Evolutionary conservation across 2,888 invertebrate species (phyloP), one percentile per base, ranked within the genome.

Genomic region (Timandra comae): DNA sequence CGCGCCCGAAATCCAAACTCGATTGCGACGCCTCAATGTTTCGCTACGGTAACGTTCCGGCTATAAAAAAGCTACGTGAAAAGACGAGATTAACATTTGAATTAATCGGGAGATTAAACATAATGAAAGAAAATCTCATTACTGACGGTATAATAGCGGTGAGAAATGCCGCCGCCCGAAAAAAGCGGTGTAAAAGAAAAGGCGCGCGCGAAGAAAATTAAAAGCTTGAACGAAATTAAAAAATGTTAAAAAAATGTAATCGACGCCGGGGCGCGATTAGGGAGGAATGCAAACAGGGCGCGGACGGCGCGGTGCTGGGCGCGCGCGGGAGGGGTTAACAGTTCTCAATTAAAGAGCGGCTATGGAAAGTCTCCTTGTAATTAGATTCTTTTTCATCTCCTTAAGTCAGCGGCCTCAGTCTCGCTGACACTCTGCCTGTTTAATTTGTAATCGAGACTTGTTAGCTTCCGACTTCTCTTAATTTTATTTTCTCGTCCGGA

Each of bases 61-160:
- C 70, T 65, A 65, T 81, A 78, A 80, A 80, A 16, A 80, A 73
- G 68, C 74, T 56, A 68, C 66, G 75, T 72, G 74, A 74, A 81
- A 80, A 76, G 63, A 66, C 58, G 52, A 77, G 82, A 84, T 84
- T 81, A 82, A 82, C 84, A 82, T 85, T 84, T 80, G 81, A 85
- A 85, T 85, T 85, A 85, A 85, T 84, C 85, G 85, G 81, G 62
- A 85, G 85, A 85, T 85, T 85, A 84, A 84, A 79, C 85, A 84
- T 84, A 85, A 85, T 85, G 84, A 84, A 85, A 82, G 82, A 80
- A 85, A 85, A 85, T 85, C 85, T 85, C 85, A 84, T 85, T 85
- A 85, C 74, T 64, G 60, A 56, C 67, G 63, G 80, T 76, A 80
- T 82, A 84, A 84, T 81, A 75, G 84, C 75, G 75, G 79, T 74